These are phyloP conservation scores for Antheraea assamensis DNA, from an alignment of 2,888 invertebrate genomes.

Conservation along the genomic window DNA sequence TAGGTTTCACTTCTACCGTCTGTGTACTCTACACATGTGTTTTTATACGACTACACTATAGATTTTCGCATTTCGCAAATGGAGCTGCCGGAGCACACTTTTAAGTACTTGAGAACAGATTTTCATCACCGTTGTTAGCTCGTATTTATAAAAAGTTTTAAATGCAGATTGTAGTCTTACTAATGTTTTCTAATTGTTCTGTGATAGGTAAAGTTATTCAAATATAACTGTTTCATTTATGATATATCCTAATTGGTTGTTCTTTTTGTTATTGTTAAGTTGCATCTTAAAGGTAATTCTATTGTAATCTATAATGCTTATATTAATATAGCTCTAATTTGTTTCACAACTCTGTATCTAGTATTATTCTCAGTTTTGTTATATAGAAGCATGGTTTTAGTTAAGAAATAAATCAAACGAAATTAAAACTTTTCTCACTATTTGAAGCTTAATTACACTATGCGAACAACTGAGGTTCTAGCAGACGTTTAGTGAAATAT, in stretches of 20 bases:
- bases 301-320: no score
- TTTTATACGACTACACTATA: no score
- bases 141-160: background rate
- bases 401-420: background rate
- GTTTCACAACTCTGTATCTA: background rate
- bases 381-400: background rate
- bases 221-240: background rate
- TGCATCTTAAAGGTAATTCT: no score
- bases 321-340: no score
- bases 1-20: no score
- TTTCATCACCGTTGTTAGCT: no score
- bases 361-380: background rate
- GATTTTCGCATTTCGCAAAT: no score
- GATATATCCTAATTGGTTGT: background rate
- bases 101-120: no score
- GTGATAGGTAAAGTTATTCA: background rate
- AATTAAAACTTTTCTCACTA: background rate
- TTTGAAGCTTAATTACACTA: background rate
- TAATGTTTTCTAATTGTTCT: background rate
- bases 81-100: no score
- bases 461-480: background rate
- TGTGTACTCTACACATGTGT: no score
- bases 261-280: no score
- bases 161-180: background rate
- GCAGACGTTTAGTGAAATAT: conserved; percentile 15